phyloP scores from a whole-genome alignment of 2,797 vertebrate species.

The Loriculus beryllinus region DNA sequence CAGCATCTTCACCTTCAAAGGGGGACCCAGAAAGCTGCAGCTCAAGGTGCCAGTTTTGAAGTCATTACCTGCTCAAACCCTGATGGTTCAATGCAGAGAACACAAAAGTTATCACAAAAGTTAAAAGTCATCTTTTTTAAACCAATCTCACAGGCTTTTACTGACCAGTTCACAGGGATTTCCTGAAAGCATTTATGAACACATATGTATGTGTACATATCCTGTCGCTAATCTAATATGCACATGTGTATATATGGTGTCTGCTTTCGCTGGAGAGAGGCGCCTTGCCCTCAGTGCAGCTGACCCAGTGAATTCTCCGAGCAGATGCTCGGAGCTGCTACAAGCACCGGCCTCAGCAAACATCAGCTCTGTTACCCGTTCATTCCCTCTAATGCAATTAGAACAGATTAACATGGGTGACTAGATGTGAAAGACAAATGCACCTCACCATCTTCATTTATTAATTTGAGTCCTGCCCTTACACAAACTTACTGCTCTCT shows the following conservation, averaged over 20 bases:
- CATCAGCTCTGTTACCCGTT: background rate
- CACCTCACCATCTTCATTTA: background rate
- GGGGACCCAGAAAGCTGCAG: background rate
- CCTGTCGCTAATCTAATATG: background rate
- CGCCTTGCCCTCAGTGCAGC: background rate
- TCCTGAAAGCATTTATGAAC: background rate
- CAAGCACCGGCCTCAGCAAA: background rate
- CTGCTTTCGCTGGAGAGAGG: fast-evolving
- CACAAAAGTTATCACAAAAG: background rate
- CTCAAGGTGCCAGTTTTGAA: background rate
- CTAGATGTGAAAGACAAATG: constrained; percentile 38
- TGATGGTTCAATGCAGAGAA: background rate
- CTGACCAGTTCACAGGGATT: background rate
- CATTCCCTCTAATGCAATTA: constrained; percentile 50
- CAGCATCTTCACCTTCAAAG: background rate
- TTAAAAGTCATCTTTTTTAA: background rate
- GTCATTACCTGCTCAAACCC: fast-evolving
- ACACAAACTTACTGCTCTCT: constrained; percentile 4
- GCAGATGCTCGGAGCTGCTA: background rate
- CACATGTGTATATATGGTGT: background rate
- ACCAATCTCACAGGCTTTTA: background rate
- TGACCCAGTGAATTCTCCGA: background rate
- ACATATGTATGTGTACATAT: no score
- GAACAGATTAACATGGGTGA: constrained; percentile 58
- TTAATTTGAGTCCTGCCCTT: constrained; percentile 42